Percentiles rank a stretch among this genome's conserved stretches.
These are phyloP conservation scores for Hyperoplus immaculatus DNA, from an alignment of 2,797 vertebrate species.

Conservation along the genomic window DNA sequence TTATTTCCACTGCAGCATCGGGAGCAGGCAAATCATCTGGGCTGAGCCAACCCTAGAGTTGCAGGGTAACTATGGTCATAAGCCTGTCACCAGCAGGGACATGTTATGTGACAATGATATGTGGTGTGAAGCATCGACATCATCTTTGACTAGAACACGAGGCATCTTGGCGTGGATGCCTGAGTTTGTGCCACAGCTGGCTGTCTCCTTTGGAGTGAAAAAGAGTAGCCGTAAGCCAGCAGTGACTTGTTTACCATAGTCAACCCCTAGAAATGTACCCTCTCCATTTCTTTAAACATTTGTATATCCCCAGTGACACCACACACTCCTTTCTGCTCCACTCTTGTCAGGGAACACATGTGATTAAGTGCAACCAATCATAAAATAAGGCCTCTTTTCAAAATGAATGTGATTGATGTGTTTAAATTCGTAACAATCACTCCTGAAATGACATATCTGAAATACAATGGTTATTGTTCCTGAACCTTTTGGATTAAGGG, in stretches of 20 bases:
- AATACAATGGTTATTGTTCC: background rate
- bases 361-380: too few relatives aligned
- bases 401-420: background rate
- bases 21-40: background rate
- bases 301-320: slow-evolving; percentile 33
- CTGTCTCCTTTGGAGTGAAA: slow-evolving; percentile 51
- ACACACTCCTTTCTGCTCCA: background rate
- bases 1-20: slow-evolving; percentile 50
- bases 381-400: background rate
- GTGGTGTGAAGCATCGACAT: slow-evolving; percentile 69
- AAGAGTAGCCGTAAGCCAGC: slow-evolving; percentile 48
- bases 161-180: slow-evolving; percentile 63
- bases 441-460: background rate
- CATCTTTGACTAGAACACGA: slow-evolving; percentile 71
- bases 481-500: background rate
- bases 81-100: slow-evolving; percentile 72
- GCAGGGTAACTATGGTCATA: slow-evolving; percentile 62
- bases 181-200: slow-evolving; percentile 71
- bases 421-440: background rate
- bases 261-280: slow-evolving; percentile 41
- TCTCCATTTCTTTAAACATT: slow-evolving; percentile 34
- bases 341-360: too few relatives aligned
- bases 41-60: slow-evolving; percentile 43
- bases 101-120: slow-evolving; percentile 76
- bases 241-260: slow-evolving; percentile 71